These are phyloP conservation scores for Empis livida DNA, from an alignment of 2,888 invertebrate genomes.

Conservation along the genomic window DNA sequence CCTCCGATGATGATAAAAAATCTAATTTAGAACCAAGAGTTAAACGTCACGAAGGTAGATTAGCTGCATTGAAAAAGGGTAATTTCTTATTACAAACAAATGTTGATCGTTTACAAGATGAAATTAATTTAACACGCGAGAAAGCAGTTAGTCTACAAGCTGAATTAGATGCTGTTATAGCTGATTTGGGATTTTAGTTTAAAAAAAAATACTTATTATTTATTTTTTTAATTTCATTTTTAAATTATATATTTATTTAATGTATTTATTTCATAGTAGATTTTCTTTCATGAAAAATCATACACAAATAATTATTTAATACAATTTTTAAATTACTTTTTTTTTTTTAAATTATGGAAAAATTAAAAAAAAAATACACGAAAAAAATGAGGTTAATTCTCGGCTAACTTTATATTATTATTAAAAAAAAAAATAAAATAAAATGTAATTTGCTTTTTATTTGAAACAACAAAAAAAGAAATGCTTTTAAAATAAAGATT, in stretches of 20 bases:
- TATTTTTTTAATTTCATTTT: not conserved
- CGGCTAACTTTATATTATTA: too few species aligned
- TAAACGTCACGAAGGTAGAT: conserved; percentile 64
- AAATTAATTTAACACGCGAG: conserved; percentile 70
- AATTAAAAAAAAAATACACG: too few species aligned
- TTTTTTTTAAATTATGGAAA: too few species aligned
- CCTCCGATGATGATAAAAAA: conserved; percentile 52
- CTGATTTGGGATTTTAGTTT: conserved; percentile 60
- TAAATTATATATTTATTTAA: not conserved
- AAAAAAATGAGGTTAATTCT: too few species aligned
- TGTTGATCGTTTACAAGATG: conserved; percentile 75
- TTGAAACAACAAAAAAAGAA: too few species aligned
- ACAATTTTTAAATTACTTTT: too few species aligned
- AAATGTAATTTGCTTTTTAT: too few species aligned
- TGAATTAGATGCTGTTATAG: conserved; percentile 74
- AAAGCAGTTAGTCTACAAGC: conserved; percentile 63
- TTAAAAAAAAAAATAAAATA: too few species aligned
- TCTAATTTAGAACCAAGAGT: conserved; percentile 49
- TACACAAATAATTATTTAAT: too few species aligned
- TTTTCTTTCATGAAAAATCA: not conserved
- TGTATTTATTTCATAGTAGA: not conserved
- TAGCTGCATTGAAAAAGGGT: conserved; percentile 73
- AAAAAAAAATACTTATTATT: too few species aligned
- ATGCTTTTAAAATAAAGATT: too few species aligned
- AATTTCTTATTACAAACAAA: conserved; percentile 79